Base-by-base conservation (phyloP, 2,113 vertebrate species). In the Pseudorasbora parva region DNA sequence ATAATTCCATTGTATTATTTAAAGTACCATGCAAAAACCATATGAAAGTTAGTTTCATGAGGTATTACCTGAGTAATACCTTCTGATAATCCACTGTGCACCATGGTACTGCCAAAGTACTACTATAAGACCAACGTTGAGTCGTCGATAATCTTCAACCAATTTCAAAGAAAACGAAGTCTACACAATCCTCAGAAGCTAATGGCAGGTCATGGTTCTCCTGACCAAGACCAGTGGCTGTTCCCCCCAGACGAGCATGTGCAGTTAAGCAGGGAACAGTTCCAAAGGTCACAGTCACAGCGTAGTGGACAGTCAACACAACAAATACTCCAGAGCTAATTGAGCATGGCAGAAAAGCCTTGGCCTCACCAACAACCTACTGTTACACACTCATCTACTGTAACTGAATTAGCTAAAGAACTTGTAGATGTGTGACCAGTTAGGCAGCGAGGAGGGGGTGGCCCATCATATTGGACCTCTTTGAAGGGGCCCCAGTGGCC, bases 301-400 rank as follows among this genome's bases (percentile, higher is more conserved):
- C 30, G 21, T 64, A 85, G 51, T 47, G 47, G 68, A 66, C 54
- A 66, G 19, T 72, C 37, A 62, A 57, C 71, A 66, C 51, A 49
- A 43, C 49, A 82, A 72, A 84, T 56, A 78, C 56, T 27, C 9
- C 21, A 25, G 43, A 62, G 82, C 56, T 56, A 82, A 72, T 87
- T 84, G 78, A 81, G 73, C 81, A 87, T 77, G 75, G 37, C 37
- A 10, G 37, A 74, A 83, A 74, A 80, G 75, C 27, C 37, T 80
- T 62, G 23, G 14, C 66, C 45, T 69, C 60, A 69, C 19, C 5
- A 76, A 68, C 27, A 49, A 69, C 25, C 69, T 47, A 62, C 14
- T 56, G 25, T 66, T 66, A 43, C 25, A 33, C 71, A 69, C 54
- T 69, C 43, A 49, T 37, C 49, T 64, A 78, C 78, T 72, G 78